Evolutionary conservation across 2,888 invertebrate species (phyloP).

Genomic region (Resseliella maxima): DNA sequence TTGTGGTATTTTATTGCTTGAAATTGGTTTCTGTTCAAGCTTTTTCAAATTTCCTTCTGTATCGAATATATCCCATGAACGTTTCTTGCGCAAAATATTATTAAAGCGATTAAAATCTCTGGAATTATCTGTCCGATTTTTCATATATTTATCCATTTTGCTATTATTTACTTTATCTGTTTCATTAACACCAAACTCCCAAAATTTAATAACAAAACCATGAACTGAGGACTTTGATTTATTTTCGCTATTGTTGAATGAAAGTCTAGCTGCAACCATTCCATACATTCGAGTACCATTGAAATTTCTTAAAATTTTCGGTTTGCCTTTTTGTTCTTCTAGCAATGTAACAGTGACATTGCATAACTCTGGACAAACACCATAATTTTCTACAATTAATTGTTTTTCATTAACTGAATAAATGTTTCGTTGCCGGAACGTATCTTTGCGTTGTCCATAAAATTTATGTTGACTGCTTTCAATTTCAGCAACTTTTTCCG

Average conservation of each 20-base stretch:
- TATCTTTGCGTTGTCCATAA: constrained; percentile 71
- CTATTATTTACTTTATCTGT: constrained; percentile 59
- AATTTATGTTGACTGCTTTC: constrained; percentile 67
- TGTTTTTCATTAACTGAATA: constrained; percentile 74
- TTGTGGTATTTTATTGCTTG: background rate
- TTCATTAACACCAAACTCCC: constrained; percentile 77
- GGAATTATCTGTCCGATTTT: constrained; percentile 58
- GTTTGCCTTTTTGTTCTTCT: constrained; percentile 70
- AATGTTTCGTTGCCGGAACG: constrained; percentile 71
- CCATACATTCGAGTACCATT: constrained; percentile 75
- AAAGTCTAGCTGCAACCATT: constrained; percentile 78
- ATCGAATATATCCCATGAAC: constrained; percentile 59
- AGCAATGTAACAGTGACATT: constrained; percentile 73
- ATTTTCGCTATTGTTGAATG: constrained; percentile 69
- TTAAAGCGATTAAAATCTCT: constrained; percentile 59
- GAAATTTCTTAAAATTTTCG: constrained; percentile 73
- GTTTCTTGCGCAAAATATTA: constrained; percentile 58
- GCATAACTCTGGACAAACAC: constrained; percentile 77
- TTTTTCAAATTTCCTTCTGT: background rate
- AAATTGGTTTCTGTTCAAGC: background rate
- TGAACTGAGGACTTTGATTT: constrained; percentile 71
- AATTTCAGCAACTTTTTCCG: background rate
- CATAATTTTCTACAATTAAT: constrained; percentile 77
- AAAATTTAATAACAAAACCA: constrained; percentile 84
- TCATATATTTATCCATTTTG: constrained; percentile 56